A percentile compares a stretch with the other conserved stretches of the same genome.
phyloP scores from a whole-genome alignment of 35 echinoderm and acorn worm genomes.

The Holothuria glaberrima region DNA sequence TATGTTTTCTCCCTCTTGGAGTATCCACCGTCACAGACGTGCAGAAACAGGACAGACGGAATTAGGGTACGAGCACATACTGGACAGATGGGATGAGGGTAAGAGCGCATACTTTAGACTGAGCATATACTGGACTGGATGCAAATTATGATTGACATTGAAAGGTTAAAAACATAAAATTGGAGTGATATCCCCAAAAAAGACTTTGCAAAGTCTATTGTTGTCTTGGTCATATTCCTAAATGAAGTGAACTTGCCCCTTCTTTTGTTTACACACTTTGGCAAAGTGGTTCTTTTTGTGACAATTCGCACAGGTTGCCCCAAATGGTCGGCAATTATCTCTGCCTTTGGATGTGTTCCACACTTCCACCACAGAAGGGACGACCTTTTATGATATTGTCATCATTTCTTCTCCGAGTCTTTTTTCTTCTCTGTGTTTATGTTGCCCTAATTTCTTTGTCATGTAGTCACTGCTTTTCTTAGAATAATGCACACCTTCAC shows the following conservation, averaged over 20 bases:
- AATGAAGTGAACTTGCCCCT: background rate
- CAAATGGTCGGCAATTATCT: slow-evolving; percentile 15
- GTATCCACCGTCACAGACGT: too few species aligned
- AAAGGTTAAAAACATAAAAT: too few species aligned
- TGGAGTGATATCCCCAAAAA: too few species aligned
- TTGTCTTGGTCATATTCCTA: background rate
- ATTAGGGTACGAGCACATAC: too few species aligned
- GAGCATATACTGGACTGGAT: too few species aligned
- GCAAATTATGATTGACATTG: too few species aligned
- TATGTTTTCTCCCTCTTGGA: too few species aligned
- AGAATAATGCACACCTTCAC: background rate
- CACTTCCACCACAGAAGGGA: slow-evolving; percentile 15
- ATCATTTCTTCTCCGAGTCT: background rate
- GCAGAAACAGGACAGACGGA: too few species aligned
- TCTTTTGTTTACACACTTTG: background rate
- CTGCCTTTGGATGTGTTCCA: background rate
- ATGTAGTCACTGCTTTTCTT: background rate
- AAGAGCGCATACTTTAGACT: too few species aligned
- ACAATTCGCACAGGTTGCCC: slow-evolving; percentile 4
- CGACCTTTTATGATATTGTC: background rate
- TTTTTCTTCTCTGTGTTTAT: background rate
- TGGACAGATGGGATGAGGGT: too few species aligned
- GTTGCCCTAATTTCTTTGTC: background rate
- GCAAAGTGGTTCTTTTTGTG: slow-evolving; percentile 4
- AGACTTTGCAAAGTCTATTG: too few species aligned